Percentiles rank a stretch among this genome's conserved stretches.
Conservation (phyloP, 2,888 invertebrate genomes). For the Drosophila conformis region DNA sequence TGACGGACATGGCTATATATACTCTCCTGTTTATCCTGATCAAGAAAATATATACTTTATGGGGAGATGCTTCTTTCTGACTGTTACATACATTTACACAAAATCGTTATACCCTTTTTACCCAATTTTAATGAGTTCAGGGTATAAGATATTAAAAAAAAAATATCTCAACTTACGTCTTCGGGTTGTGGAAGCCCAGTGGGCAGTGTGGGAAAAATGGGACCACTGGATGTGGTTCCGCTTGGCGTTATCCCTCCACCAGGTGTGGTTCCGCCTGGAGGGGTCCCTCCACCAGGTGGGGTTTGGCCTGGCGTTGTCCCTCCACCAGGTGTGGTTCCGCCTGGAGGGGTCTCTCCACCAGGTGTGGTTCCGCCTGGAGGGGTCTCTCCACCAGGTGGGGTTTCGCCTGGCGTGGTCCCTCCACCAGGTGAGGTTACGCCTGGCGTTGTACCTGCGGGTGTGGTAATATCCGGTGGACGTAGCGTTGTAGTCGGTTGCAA, state of each 20-base stretch:
- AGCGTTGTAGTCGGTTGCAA: conserved; percentile 39
- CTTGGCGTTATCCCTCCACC: conserved; percentile 11
- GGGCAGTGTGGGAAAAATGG: conserved; percentile 75
- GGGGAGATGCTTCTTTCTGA: no score
- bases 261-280: conserved; percentile 4
- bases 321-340: background rate
- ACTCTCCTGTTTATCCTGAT: no score
- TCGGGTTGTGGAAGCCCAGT: conserved; percentile 79
- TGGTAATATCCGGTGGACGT: background rate
- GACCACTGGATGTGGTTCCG: background rate
- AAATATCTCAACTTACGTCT: conserved; percentile 66
- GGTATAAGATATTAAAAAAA: background rate
- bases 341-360: conserved; percentile 9
- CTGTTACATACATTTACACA: no score
- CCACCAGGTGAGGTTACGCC: conserved; percentile 5
- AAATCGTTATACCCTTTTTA: no score
- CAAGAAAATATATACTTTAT: no score
- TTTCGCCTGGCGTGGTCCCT: background rate
- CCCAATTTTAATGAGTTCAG: no score
- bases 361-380: conserved; percentile 10
- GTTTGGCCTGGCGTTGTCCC: background rate
- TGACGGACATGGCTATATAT: no score
- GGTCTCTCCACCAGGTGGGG: rapidly evolving
- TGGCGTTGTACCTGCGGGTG: conserved; percentile 9
- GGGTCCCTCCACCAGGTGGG: background rate